These are phyloP conservation scores for Dasypolia templi DNA, from an alignment of 2,888 invertebrate genomes.

Conservation along the genomic window DNA sequence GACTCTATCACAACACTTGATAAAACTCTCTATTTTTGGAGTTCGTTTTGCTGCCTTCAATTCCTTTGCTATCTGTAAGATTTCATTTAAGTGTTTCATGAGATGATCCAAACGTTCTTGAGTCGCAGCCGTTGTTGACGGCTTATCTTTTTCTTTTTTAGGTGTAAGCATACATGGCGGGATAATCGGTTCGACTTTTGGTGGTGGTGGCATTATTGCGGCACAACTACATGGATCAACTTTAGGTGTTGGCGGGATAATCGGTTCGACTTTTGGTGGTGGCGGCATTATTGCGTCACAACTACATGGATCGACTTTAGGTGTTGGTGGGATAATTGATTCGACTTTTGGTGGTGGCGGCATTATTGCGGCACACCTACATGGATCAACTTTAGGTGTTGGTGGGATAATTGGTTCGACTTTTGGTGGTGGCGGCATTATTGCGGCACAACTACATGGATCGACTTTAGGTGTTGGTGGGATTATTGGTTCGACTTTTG, in stretches of 20 bases:
- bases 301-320: background rate
- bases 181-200: too few relatives aligned
- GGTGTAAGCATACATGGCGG: background rate
- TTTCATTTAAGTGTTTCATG: background rate
- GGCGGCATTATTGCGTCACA: background rate
- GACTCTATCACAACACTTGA: conserved; percentile 1
- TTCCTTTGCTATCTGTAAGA: background rate
- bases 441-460: background rate
- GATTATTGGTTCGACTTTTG: background rate
- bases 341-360: background rate
- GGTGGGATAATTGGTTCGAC: background rate
- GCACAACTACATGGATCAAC: too few relatives aligned
- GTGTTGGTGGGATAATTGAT: background rate
- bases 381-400: background rate
- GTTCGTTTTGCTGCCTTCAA: background rate
- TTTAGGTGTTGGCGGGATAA: background rate
- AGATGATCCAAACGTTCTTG: conserved; percentile 15
- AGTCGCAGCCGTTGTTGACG: too few relatives aligned
- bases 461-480: background rate
- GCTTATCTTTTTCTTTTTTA: background rate
- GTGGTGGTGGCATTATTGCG: too few relatives aligned
- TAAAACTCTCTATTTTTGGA: conserved; percentile 13
- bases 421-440: background rate
- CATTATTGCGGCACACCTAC: background rate
- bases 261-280: background rate